phyloP scores from a whole-genome alignment of 1,140 invertebrate genomes.

The Eupeodes corollae region DNA sequence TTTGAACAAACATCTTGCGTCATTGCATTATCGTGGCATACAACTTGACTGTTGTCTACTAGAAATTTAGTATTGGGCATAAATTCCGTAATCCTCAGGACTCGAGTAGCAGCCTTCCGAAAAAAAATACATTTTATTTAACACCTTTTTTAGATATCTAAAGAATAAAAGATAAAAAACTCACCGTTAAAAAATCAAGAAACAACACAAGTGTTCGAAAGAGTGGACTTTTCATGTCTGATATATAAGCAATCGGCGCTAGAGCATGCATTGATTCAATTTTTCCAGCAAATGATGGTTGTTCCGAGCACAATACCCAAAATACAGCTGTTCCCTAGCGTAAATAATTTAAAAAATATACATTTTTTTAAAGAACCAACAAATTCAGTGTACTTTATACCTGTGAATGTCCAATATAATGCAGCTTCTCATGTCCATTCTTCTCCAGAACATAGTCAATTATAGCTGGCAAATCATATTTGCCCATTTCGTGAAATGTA shows the following conservation, averaged over 20 bases:
- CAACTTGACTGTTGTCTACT: constrained; percentile 36
- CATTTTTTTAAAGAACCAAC: neutral
- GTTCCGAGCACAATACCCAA: constrained; percentile 47
- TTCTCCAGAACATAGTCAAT: constrained; percentile 56
- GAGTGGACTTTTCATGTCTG: constrained; percentile 44
- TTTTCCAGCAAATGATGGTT: constrained; percentile 54
- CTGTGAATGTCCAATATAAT: constrained; percentile 56
- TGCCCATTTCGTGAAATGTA: constrained; percentile 69
- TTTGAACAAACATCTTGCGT: constrained; percentile 45
- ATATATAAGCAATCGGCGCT: constrained; percentile 53
- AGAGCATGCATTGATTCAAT: constrained; percentile 52
- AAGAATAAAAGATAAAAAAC: neutral
- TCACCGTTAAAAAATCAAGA: constrained; percentile 24
- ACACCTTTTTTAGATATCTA: neutral
- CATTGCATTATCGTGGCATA: constrained; percentile 41
- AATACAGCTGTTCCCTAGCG: constrained; percentile 55
- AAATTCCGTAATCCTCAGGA: constrained; percentile 46
- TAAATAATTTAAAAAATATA: neutral
- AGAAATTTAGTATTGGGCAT: constrained; percentile 41
- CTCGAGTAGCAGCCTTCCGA: constrained; percentile 36
- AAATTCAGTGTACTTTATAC: neutral
- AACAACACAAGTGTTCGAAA: constrained; percentile 29
- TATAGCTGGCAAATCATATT: constrained; percentile 62
- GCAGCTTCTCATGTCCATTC: constrained; percentile 47
- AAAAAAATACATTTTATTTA: constrained; percentile 5